A percentile compares a stretch with the other conserved stretches of the same genome.
These are phyloP conservation scores for Caenorhabditis sp. DNA, from an alignment of 2,888 invertebrate genomes.

Conservation along the genomic window DNA sequence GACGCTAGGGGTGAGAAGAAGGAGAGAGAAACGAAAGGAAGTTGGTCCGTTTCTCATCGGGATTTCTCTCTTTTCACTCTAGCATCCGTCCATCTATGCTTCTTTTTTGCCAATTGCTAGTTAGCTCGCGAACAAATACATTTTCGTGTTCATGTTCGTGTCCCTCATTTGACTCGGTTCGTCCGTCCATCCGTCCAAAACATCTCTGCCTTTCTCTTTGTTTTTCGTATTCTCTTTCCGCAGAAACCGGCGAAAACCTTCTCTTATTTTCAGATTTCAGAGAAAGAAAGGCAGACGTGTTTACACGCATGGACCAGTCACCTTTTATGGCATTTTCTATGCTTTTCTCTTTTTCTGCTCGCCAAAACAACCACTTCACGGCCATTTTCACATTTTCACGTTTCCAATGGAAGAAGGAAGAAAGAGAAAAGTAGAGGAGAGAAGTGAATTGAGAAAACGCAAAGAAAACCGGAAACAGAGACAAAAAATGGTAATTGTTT, in stretches of 20 bases:
- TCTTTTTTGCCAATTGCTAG: slow-evolving; percentile 27
- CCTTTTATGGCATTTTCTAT: slow-evolving; percentile 2
- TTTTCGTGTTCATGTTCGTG: slow-evolving; percentile 21
- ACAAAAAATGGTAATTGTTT: neutral
- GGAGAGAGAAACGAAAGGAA: neutral
- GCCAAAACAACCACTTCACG: slow-evolving; percentile 21
- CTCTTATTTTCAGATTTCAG: slow-evolving; percentile 21
- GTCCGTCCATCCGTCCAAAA: slow-evolving; percentile 27
- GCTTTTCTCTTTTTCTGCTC: neutral
- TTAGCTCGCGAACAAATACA: slow-evolving; percentile 54
- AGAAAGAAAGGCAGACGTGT: slow-evolving; percentile 24
- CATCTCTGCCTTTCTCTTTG: slow-evolving; percentile 20
- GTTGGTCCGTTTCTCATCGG: slow-evolving; percentile 7
- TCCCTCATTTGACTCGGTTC: slow-evolving; percentile 53
- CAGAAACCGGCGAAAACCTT: slow-evolving; percentile 8
- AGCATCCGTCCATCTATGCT: neutral
- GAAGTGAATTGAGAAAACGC: slow-evolving; percentile 1
- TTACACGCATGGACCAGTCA: slow-evolving; percentile 28
- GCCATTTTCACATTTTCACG: neutral
- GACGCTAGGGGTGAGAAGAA: neutral
- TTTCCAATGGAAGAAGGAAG: neutral
- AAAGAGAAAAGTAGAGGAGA: neutral
- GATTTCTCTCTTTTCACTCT: slow-evolving; percentile 23
- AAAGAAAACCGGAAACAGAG: neutral
- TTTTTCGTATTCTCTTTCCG: slow-evolving; percentile 16